phyloP scores from a whole-genome alignment of 2,113 vertebrate species.

The Eolophus roseicapilla region DNA sequence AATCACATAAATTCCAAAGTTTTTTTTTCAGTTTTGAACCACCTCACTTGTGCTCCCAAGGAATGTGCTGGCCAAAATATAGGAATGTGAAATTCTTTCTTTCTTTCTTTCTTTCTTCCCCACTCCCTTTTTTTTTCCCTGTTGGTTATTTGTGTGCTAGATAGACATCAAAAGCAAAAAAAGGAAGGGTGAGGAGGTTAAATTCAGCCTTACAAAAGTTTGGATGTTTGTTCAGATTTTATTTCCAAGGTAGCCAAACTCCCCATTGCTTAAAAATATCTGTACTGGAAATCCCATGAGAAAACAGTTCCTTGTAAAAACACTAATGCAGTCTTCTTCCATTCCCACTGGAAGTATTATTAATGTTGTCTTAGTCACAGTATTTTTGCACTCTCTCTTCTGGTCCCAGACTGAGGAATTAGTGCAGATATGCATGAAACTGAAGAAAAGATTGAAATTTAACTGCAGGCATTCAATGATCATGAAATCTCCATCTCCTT shows the following conservation, averaged over 20 bases:
- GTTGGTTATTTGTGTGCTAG: not conserved
- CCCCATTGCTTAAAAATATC: slow-evolving; percentile 11
- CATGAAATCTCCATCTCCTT: not conserved
- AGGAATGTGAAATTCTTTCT: slow-evolving; percentile 27
- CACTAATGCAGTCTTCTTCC: not conserved
- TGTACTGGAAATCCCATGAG: not conserved
- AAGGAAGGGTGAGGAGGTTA: slow-evolving; percentile 2
- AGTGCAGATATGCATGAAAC: not conserved
- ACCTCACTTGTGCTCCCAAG: not conserved
- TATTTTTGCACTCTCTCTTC: not conserved
- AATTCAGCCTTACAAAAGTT: not conserved
- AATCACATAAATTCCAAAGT: not conserved
- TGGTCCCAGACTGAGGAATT: not conserved
- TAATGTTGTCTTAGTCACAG: not conserved
- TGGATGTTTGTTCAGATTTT: not conserved
- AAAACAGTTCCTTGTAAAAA: not conserved
- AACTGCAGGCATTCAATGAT: not conserved
- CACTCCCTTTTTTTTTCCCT: not conserved
- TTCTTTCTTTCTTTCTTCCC: not conserved
- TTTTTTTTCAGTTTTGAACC: slow-evolving; percentile 6
- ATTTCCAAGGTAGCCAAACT: not conserved
- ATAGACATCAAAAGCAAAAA: slow-evolving; percentile 14
- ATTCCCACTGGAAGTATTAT: slow-evolving; percentile 3
- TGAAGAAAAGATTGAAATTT: not conserved
- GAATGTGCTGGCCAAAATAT: slow-evolving; percentile 23